These are phyloP conservation scores for Picathartes gymnocephalus DNA, from an alignment of 2,113 vertebrate genomes.

Conservation along the genomic window DNA sequence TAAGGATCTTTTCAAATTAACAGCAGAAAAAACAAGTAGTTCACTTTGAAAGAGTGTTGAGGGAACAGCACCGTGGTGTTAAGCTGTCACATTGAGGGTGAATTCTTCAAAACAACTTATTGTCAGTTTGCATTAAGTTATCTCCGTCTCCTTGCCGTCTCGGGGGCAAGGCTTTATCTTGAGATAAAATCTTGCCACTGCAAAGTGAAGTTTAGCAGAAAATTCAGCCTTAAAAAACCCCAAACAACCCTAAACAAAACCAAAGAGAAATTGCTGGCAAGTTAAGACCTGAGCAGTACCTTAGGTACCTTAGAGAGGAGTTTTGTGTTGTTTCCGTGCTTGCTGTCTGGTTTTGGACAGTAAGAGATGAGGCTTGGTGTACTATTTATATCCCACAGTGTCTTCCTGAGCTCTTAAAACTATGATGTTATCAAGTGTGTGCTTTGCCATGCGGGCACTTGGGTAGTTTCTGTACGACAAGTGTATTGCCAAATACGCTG, in stretches of 20 bases:
- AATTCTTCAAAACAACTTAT: not conserved
- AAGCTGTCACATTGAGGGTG: not conserved
- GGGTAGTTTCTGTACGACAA: not conserved
- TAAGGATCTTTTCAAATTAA: not conserved
- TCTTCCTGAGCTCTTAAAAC: not conserved
- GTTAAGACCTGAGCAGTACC: not conserved
- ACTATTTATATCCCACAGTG: not conserved
- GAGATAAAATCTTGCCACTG: not conserved
- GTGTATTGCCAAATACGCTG: not conserved
- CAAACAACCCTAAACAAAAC: not conserved
- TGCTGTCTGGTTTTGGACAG: not conserved
- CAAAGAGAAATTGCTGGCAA: not conserved
- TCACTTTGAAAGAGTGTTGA: not conserved
- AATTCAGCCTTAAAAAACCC: not conserved
- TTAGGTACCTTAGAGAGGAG: not conserved
- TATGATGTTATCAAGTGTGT: not conserved
- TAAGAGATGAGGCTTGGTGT: not conserved
- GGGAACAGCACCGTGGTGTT: not conserved
- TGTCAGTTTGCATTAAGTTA: not conserved
- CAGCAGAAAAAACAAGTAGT: not conserved
- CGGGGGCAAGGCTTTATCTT: not conserved
- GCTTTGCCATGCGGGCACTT: not conserved
- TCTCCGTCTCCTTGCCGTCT: not conserved
- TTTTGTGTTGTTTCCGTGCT: not conserved
- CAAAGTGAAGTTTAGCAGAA: not conserved